Evolutionary conservation across 1,140 invertebrate species (phyloP), one percentile per base, ranked within the genome.

Genomic region (Hyles vespertilio): DNA sequence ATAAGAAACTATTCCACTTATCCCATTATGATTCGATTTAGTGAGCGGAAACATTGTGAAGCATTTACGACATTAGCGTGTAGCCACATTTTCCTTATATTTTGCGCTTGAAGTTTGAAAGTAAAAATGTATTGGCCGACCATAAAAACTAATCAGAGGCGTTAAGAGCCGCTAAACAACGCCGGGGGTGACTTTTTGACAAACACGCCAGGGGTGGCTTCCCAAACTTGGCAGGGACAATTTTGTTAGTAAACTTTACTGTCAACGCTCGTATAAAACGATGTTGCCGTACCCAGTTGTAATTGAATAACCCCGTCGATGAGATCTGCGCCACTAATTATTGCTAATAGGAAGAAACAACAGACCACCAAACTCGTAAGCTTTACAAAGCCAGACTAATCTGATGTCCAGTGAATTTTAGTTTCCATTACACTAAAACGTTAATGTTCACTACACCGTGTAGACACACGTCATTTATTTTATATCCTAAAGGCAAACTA

Each of bases 81-180:
- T 6, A 58, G 46, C 34, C 45, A 62, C 62, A 62, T 67, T 70
- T 59, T 66, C 56, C 62, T 63, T 48, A 5, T 67, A 59, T 71
- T 74, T 70, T 63, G 47, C 51, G 65, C 63, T 51, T 69, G 65
- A 70, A 65, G 53, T 69, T 67, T 62, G 52, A 59, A 70, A 77
- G 59, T 71, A 69, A n/a, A 58, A 50, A 61, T 58, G 58, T 74
- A 75, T 70, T 69, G 59, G 63, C 56, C 54, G 62, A 32, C 65
- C 64, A 75, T 79, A 78, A 79, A 79, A 79, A 78, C 74, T 74
- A 75, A 83, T 81, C 77, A 78, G 70, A 58, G 67, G 60, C 63
- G 60, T 72, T 71, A 74, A 74, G 68, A 72, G 65, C 50, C 40
- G 51, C 62, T 63, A 79, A 77, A 80, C 79, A 72, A 76, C 51